phyloP scores from a whole-genome alignment of 2,113 vertebrate genomes.

The Andinoacara biseriatus region DNA sequence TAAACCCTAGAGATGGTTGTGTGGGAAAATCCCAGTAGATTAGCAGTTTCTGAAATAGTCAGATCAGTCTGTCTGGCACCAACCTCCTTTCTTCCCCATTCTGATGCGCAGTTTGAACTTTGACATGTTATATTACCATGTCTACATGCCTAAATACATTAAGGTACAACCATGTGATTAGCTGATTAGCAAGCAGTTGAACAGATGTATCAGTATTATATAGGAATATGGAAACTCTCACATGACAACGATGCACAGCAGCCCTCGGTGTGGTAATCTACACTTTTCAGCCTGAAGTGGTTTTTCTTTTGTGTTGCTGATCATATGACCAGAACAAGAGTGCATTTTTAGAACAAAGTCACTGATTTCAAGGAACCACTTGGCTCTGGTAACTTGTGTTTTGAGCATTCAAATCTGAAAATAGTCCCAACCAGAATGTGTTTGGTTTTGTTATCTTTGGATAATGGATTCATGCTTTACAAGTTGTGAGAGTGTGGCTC shows the following conservation, averaged over 20 bases:
- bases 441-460: background rate
- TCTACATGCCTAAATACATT: no score
- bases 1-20: background rate
- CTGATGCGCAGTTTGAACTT: background rate
- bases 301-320: background rate
- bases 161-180: no score
- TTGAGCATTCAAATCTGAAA: conserved; percentile 1
- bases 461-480: background rate
- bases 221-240: background rate
- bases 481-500: background rate
- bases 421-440: background rate
- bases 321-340: background rate
- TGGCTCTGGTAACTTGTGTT: conserved; percentile 1
- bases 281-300: background rate
- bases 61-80: background rate
- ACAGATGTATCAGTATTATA: background rate
- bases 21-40: background rate
- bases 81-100: background rate
- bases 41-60: background rate
- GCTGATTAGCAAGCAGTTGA: no score
- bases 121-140: background rate
- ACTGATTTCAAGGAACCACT: background rate
- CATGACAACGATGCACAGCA: background rate
- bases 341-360: background rate
- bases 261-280: background rate